These are phyloP conservation scores for Cynaeus angustus DNA, from an alignment of 2,888 invertebrate genomes.

Conservation along the genomic window DNA sequence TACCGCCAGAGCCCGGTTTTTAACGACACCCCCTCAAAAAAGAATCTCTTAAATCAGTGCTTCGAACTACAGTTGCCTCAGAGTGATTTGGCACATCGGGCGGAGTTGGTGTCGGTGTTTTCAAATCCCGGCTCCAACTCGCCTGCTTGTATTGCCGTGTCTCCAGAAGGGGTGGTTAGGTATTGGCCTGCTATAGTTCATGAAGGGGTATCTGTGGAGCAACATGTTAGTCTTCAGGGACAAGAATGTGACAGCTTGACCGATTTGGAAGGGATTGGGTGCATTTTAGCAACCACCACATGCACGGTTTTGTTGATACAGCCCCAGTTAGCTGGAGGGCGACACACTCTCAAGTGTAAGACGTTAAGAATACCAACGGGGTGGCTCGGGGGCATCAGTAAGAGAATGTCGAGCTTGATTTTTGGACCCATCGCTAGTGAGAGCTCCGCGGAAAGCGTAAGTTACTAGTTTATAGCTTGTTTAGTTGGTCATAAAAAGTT, in stretches of 20 bases:
- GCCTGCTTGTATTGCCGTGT: slow-evolving; percentile 92
- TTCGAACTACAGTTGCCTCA: slow-evolving; percentile 91
- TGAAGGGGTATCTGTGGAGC: slow-evolving; percentile 89
- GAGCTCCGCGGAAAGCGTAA: slow-evolving; percentile 78
- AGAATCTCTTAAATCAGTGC: slow-evolving; percentile 76
- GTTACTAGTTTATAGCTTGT: too few species aligned
- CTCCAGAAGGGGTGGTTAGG: slow-evolving; percentile 92
- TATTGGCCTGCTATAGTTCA: slow-evolving; percentile 95
- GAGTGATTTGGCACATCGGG: slow-evolving; percentile 93
- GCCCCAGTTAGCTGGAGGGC: slow-evolving; percentile 77
- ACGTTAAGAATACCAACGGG: slow-evolving; percentile 84
- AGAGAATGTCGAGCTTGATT: slow-evolving; percentile 85
- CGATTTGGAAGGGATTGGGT: slow-evolving; percentile 82
- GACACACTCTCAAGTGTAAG: slow-evolving; percentile 80
- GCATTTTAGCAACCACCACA: slow-evolving; percentile 92
- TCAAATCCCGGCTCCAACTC: slow-evolving; percentile 75
- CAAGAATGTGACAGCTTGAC: slow-evolving; percentile 88
- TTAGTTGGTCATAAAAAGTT: too few species aligned
- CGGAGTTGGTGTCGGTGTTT: slow-evolving; percentile 87
- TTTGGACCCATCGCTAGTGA: slow-evolving; percentile 82
- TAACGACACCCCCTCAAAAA: slow-evolving; percentile 71
- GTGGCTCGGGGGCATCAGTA: slow-evolving; percentile 91
- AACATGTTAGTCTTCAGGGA: slow-evolving; percentile 89
- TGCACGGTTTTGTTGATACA: slow-evolving; percentile 87
- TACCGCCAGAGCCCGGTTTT: slow-evolving; percentile 72